Evolutionary conservation across 1,140 invertebrate species (phyloP).

Genomic region (Drosophila ficusphila): DNA sequence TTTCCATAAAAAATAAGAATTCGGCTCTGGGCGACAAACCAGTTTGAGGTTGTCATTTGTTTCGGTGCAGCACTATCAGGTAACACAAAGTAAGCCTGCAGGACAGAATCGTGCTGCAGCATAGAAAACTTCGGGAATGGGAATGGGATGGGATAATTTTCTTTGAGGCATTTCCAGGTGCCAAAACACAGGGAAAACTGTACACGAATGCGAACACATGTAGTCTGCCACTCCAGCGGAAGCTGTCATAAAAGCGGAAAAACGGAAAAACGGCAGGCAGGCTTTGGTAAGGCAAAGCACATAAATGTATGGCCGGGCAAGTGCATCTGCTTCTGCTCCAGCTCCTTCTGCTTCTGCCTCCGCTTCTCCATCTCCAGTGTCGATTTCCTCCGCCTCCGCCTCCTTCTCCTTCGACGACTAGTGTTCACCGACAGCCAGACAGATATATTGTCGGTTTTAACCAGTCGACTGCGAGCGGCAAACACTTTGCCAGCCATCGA

Average conservation of each 20-base stretch:
- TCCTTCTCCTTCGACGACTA: conserved; percentile 16
- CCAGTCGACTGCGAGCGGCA: conserved; percentile 15
- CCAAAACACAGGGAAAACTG: conserved; percentile 22
- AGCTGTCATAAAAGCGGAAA: conserved; percentile 74
- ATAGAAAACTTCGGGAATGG: neutral
- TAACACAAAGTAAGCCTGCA: conserved; percentile 36
- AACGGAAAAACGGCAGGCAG: conserved; percentile 38
- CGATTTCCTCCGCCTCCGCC: conserved; percentile 1
- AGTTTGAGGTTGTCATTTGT: neutral
- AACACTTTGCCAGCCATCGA: conserved; percentile 55
- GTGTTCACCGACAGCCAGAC: conserved; percentile 68
- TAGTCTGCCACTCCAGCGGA: conserved; percentile 60
- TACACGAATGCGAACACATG: conserved; percentile 59
- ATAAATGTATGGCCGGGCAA: conserved; percentile 67
- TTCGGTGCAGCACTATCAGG: conserved; percentile 4
- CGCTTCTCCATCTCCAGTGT: neutral
- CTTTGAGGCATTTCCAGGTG: conserved; percentile 33
- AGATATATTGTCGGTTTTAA: conserved; percentile 60
- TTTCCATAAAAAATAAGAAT: no score
- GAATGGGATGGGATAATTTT: neutral
- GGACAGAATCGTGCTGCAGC: conserved; percentile 28
- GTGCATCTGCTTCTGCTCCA: conserved; percentile 41
- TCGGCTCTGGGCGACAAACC: no score
- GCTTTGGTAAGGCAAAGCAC: conserved; percentile 45
- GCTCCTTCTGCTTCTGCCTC: neutral